A percentile compares a stretch with the other conserved stretches of the same genome.
Conservation (phyloP, 2,888 invertebrate species). For the Pherbina coryleti region DNA sequence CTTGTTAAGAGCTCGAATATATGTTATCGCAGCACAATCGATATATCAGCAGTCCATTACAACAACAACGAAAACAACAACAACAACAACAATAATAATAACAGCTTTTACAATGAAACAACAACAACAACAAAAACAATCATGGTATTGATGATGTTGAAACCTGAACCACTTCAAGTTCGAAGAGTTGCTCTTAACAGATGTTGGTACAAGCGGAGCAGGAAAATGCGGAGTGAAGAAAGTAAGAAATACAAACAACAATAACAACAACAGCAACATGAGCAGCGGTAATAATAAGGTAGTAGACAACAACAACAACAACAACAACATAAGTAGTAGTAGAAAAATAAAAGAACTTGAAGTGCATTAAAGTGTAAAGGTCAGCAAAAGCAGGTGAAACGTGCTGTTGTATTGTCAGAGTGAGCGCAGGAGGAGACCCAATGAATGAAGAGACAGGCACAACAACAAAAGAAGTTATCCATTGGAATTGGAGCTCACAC, state of each 20-base stretch:
- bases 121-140: neutral
- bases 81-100: neutral
- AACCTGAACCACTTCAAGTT: conserved; percentile 8
- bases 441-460: no score
- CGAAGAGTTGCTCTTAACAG: neutral
- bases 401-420: conserved; percentile 12
- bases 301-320: neutral
- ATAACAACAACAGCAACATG: neutral
- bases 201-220: neutral
- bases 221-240: neutral
- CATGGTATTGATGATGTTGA: neutral
- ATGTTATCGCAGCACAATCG: conserved; percentile 18
- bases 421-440: neutral
- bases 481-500: conserved; percentile 10
- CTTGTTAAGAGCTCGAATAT: neutral
- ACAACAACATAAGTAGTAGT: neutral
- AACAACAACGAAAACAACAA: conserved; percentile 2
- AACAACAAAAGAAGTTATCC: conserved; percentile 20
- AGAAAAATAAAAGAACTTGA: neutral
- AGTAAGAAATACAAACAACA: no score
- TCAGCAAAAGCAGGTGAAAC: conserved; percentile 39
- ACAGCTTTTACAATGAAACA: neutral
- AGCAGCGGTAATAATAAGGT: neutral
- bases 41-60: neutral
- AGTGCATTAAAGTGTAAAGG: conserved; percentile 34